Conservation (phyloP, 2,113 vertebrate species). For the Bambusicola thoracicus region DNA sequence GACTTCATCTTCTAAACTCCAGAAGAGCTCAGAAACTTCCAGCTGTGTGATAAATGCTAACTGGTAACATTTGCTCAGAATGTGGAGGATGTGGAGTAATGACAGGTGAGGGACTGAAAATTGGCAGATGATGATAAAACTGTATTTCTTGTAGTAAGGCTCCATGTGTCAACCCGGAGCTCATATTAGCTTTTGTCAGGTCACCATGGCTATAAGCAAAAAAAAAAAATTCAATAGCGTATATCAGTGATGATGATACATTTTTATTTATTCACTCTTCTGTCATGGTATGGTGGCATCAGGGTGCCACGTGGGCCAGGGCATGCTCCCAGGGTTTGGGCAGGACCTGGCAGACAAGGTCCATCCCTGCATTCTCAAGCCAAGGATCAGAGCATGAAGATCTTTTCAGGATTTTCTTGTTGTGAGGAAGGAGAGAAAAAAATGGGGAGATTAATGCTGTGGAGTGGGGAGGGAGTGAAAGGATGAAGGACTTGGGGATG, state of each 20-base stretch:
- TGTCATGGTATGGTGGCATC: not conserved
- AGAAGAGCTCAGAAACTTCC: not conserved
- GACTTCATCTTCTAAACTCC: not conserved
- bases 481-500: not conserved
- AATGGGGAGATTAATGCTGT: fast-evolving
- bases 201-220: not conserved
- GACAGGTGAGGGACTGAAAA: not conserved
- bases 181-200: not conserved
- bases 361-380: not conserved
- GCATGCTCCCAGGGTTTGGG: fast-evolving
- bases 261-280: not conserved
- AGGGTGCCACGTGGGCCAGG: not conserved
- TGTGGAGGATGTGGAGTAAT: not conserved
- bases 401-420: not conserved
- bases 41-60: not conserved
- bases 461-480: not conserved
- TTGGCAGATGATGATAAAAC: not conserved
- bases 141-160: not conserved
- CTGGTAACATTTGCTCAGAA: not conserved
- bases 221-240: not conserved
- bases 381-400: not conserved
- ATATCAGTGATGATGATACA: not conserved
- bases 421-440: not conserved
- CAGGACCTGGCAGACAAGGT: not conserved
- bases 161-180: not conserved